phyloP scores from a whole-genome alignment of 2,113 vertebrate species.

The Gymnobelideus leadbeateri region DNA sequence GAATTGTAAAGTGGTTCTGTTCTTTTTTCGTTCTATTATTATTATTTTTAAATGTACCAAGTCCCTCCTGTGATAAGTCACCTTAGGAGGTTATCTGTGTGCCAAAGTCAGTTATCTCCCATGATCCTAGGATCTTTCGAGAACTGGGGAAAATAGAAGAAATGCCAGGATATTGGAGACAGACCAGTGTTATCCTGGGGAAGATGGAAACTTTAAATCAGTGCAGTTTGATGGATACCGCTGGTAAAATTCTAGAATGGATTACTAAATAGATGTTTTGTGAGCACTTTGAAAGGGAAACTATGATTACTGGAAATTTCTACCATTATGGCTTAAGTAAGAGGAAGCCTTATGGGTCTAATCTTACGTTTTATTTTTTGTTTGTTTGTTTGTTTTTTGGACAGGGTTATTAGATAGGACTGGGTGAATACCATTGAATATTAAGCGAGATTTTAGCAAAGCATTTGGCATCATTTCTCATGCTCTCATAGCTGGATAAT shows the following conservation, averaged over 20 bases:
- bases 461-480: not conserved
- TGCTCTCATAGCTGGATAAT: not conserved
- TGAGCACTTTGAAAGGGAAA: not conserved
- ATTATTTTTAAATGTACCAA: not conserved
- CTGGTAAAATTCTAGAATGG: not conserved
- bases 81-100: not conserved
- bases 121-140: not conserved
- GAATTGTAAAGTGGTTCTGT: not conserved
- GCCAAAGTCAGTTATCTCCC: not conserved
- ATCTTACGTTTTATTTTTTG: not conserved
- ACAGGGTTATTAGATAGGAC: not conserved
- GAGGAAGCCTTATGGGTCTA: not conserved
- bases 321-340: not conserved
- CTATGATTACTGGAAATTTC: conserved; percentile 2
- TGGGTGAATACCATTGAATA: not conserved
- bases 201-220: not conserved
- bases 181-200: not conserved
- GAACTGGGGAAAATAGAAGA: not conserved
- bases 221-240: not conserved
- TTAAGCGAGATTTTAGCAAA: not conserved
- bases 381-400: not conserved
- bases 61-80: not conserved
- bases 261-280: not conserved
- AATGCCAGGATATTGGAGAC: not conserved
- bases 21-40: not conserved